These are phyloP conservation scores for Xyrichtys novacula DNA, from an alignment of 2,797 vertebrate genomes.

Conservation along the genomic window DNA sequence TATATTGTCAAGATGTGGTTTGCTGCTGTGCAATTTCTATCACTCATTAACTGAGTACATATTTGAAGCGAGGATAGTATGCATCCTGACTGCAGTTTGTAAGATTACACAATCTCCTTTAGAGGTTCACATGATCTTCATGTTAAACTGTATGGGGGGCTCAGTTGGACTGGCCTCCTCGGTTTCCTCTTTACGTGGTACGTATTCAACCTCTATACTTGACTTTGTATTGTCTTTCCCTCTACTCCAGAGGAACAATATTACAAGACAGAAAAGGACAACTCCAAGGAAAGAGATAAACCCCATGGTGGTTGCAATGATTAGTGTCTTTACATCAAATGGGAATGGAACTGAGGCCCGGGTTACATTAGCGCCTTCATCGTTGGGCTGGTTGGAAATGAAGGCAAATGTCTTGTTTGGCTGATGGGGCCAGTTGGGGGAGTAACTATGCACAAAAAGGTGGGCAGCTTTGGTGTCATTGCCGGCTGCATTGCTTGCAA, in stretches of 20 bases:
- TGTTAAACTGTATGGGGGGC: slow-evolving; percentile 95
- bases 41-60: slow-evolving; percentile 69
- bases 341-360: slow-evolving; percentile 93
- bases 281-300: slow-evolving; percentile 99
- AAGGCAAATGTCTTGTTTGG: slow-evolving; percentile 99
- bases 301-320: slow-evolving; percentile 99
- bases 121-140: slow-evolving; percentile 95
- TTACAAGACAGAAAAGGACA: slow-evolving; percentile 97
- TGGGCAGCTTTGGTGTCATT: slow-evolving; percentile 96
- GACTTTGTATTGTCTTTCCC: slow-evolving; percentile 97
- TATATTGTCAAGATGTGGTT: slow-evolving; percentile 76
- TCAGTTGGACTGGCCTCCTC: slow-evolving; percentile 91
- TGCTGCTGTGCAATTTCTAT: slow-evolving; percentile 73
- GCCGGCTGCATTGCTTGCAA: slow-evolving; percentile 97
- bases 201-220: slow-evolving; percentile 98
- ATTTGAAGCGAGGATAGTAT: slow-evolving; percentile 65
- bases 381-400: slow-evolving; percentile 97
- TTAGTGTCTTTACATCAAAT: slow-evolving; percentile 98
- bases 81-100: slow-evolving; percentile 62
- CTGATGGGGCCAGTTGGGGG: slow-evolving; percentile 98
- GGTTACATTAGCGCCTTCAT: slow-evolving; percentile 94
- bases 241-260: slow-evolving; percentile 98
- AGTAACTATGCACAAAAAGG: slow-evolving; percentile 97
- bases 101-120: slow-evolving; percentile 29
- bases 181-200: slow-evolving; percentile 93